A percentile compares a stretch with the other conserved stretches of the same genome.
These are phyloP conservation scores for Nomada ruficornis DNA, from an alignment of 2,888 invertebrate species.

Conservation along the genomic window DNA sequence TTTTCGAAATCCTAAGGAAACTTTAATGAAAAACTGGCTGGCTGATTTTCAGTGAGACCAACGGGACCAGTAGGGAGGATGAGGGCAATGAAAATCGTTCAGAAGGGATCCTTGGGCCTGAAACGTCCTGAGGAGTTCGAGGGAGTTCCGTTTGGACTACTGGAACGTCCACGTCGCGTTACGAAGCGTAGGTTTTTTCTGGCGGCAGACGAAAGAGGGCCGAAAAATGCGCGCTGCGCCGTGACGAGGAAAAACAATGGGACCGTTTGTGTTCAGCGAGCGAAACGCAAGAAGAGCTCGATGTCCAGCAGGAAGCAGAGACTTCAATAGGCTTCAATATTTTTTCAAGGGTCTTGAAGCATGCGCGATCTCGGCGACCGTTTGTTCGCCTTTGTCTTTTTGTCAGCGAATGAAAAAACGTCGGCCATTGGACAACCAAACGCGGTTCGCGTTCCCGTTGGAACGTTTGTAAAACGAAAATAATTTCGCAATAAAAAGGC, in stretches of 20 bases:
- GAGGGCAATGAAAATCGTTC: slow-evolving; percentile 33
- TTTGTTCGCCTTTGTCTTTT: slow-evolving; percentile 11
- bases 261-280: slow-evolving; percentile 20
- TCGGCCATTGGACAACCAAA: neutral
- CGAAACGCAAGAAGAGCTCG: slow-evolving; percentile 29
- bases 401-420: neutral
- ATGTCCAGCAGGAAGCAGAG: slow-evolving; percentile 30
- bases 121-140: slow-evolving; percentile 27
- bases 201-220: slow-evolving; percentile 4
- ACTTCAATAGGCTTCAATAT: slow-evolving; percentile 37
- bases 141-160: slow-evolving; percentile 58
- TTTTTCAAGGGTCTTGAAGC: slow-evolving; percentile 41
- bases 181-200: slow-evolving; percentile 31
- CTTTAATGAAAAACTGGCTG: slow-evolving; percentile 74
- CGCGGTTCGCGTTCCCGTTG: neutral
- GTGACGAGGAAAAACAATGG: slow-evolving; percentile 31
- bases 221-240: slow-evolving; percentile 25
- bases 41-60: slow-evolving; percentile 66
- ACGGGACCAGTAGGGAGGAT: neutral
- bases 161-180: slow-evolving; percentile 33
- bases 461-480: slow-evolving; percentile 21
- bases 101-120: neutral
- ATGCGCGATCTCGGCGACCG: slow-evolving; percentile 28
- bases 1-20: slow-evolving; percentile 78
- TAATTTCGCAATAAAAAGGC: neutral